These are phyloP conservation scores for Orchesella flavescens DNA, from an alignment of 2,888 invertebrate species.

Conservation along the genomic window DNA sequence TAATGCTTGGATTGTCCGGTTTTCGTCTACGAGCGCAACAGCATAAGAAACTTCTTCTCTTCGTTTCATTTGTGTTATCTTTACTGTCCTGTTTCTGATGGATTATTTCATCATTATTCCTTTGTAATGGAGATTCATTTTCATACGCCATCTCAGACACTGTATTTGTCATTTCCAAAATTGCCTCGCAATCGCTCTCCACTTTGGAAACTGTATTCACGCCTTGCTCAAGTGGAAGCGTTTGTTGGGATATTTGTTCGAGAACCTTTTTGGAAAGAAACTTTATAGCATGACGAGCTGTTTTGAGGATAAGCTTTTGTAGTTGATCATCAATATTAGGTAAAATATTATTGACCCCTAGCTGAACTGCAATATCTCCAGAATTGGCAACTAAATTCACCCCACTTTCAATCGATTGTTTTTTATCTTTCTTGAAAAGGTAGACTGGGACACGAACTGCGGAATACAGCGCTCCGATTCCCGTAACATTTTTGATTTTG, in stretches of 20 bases:
- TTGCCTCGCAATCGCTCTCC: slow-evolving; percentile 40
- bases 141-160: not conserved
- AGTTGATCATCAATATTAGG: slow-evolving; percentile 40
- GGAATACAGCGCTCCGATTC: slow-evolving; percentile 59
- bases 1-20: too few relatives aligned
- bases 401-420: slow-evolving; percentile 48
- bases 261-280: slow-evolving; percentile 39
- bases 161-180: slow-evolving; percentile 21
- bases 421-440: slow-evolving; percentile 49
- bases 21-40: not conserved
- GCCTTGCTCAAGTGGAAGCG: slow-evolving; percentile 24
- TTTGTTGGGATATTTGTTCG: slow-evolving; percentile 20
- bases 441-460: slow-evolving; percentile 56
- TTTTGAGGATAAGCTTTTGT: slow-evolving; percentile 32
- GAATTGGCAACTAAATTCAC: slow-evolving; percentile 39
- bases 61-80: too few relatives aligned
- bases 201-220: slow-evolving; percentile 7
- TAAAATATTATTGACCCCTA: slow-evolving; percentile 35
- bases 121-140: not conserved
- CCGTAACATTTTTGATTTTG: slow-evolving; percentile 51
- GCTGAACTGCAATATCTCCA: slow-evolving; percentile 30
- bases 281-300: slow-evolving; percentile 32
- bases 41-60: not conserved
- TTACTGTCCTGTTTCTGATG: not conserved
- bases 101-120: not conserved